Base-by-base conservation (phyloP, 2,888 invertebrate genomes). In the Epirrhoe tristata region DNA sequence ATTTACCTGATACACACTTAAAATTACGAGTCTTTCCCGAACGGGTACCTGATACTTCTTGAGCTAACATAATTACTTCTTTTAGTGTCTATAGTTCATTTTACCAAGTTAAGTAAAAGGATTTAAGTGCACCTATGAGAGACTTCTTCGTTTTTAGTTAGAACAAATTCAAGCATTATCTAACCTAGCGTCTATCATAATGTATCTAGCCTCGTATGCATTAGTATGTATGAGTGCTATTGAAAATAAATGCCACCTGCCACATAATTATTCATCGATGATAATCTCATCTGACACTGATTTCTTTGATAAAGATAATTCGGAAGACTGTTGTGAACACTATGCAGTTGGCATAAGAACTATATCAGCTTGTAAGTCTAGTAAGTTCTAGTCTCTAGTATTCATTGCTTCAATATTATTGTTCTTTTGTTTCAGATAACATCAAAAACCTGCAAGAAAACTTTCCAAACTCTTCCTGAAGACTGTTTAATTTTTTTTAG, bases 401-500 rank as follows among this genome's bases (percentile, higher is more conserved):
- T 63, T 52, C 12, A 48, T 43, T 63, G n/a, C 4, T 24, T 36
- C 67, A 64, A 64, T 14, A 14, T 24, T 24, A 12, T n/a, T 52
- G 12, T 55, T 73, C 74, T 78, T 69, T 90, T 89, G 87, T 93
- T 93, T 73, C 93, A 93, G 93, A 91, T 91, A 91, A 87, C 86
- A 88, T 86, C 85, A 78, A 78, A 81, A 82, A 78, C 81, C 85
- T 85, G 86, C 86, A 90, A 82, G 77, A 76, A 87, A 81, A 89
- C 84, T 91, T 93, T 93, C 91, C 91, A 90, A 92, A 90, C 90
- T 89, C 90, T 87, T 86, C 86, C 90, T 86, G 77, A 93, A 93
- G 93, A 93, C 93, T 93, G 93, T 90, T 87, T 82, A 82, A n/a
- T 79, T 77, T 72, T 78, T 81, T 84, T 85, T 85, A 83, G 74